A percentile compares a stretch with the other conserved stretches of the same genome.
Conservation (phyloP, 2,797 vertebrate genomes). For the Rhadinocentrus ornatus region DNA sequence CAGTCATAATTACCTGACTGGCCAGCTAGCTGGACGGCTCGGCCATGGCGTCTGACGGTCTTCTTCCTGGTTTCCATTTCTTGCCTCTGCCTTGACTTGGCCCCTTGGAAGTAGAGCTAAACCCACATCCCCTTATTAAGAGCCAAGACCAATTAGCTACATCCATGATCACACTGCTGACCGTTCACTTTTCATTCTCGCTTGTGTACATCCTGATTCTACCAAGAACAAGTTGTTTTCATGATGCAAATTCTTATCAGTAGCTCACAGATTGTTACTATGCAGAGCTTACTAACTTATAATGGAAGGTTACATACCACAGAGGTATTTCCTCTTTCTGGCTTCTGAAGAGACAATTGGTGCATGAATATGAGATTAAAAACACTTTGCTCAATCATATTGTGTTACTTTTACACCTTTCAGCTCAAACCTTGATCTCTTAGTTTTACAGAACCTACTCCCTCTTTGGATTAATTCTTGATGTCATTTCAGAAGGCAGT, state of each 20-base stretch:
- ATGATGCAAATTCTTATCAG: constrained; percentile 57
- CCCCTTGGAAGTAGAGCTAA: constrained; percentile 52
- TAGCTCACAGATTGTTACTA: constrained; percentile 26
- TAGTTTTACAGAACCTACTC: constrained; percentile 50
- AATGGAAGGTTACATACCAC: constrained; percentile 37
- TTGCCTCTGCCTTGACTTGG: constrained; percentile 48
- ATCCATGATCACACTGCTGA: constrained; percentile 62
- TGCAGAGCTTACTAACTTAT: constrained; percentile 41
- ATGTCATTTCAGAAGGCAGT: constrained; percentile 33
- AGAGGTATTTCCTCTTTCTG: constrained; percentile 44
- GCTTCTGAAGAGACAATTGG: constrained; percentile 53
- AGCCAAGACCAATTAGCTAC: constrained; percentile 75
- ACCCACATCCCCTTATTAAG: constrained; percentile 71
- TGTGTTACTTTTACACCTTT: constrained; percentile 62
- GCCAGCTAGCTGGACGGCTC: constrained; percentile 42
- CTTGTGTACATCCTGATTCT: constrained; percentile 49
- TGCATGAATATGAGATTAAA: constrained; percentile 51
- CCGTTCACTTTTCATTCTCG: constrained; percentile 61
- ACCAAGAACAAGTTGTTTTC: constrained; percentile 71
- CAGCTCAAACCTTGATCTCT: constrained; percentile 52
- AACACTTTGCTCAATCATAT: constrained; percentile 41
- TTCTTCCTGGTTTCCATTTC: constrained; percentile 63
- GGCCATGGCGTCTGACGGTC: constrained; percentile 58
- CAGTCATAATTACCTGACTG: constrained; percentile 65
- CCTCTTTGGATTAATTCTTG: constrained; percentile 50